phyloP scores from a whole-genome alignment of 23 tunicate genomes.

The Aplidium turbinatum region DNA sequence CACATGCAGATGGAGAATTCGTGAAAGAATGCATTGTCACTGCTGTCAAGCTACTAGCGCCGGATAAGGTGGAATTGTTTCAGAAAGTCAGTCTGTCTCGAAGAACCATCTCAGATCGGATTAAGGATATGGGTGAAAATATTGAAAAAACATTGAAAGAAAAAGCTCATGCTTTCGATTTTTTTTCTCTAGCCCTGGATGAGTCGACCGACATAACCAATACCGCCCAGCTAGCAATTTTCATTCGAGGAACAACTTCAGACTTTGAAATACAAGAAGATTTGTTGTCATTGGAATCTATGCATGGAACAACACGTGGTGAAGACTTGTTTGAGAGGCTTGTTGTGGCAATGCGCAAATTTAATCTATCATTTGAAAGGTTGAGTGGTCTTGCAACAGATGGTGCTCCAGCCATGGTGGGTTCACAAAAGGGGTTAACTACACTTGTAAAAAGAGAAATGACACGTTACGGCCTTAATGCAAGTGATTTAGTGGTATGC shows the following conservation, averaged over 20 bases:
- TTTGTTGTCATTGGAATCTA: slow-evolving; percentile 54
- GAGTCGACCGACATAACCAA: slow-evolving; percentile 54
- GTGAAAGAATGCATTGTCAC: slow-evolving; percentile 44
- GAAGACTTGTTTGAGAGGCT: slow-evolving; percentile 55
- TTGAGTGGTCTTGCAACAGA: slow-evolving; percentile 61
- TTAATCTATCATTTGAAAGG: slow-evolving; percentile 52
- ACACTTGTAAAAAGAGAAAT: slow-evolving; percentile 56
- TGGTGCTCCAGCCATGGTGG: slow-evolving; percentile 79
- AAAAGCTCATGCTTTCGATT: slow-evolving; percentile 32
- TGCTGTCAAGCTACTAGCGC: slow-evolving; percentile 50
- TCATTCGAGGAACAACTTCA: slow-evolving; percentile 56
- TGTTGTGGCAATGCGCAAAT: slow-evolving; percentile 52
- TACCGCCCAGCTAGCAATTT: slow-evolving; percentile 60
- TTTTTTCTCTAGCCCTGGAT: slow-evolving; percentile 54
- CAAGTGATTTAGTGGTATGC: slow-evolving; percentile 47
- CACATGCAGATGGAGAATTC: slow-evolving; percentile 45
- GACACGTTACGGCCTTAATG: slow-evolving; percentile 60
- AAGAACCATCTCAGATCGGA: slow-evolving; percentile 66
- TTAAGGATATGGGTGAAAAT: slow-evolving; percentile 68
- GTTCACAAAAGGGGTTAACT: slow-evolving; percentile 58
- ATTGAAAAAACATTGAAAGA: slow-evolving; percentile 62
- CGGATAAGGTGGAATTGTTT: slow-evolving; percentile 57
- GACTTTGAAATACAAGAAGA: slow-evolving; percentile 55
- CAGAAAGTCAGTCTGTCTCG: slow-evolving; percentile 67
- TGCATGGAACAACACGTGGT: slow-evolving; percentile 59